Base-by-base conservation (phyloP, 2,888 invertebrate species). In the Tromatobia lineatoria region DNA sequence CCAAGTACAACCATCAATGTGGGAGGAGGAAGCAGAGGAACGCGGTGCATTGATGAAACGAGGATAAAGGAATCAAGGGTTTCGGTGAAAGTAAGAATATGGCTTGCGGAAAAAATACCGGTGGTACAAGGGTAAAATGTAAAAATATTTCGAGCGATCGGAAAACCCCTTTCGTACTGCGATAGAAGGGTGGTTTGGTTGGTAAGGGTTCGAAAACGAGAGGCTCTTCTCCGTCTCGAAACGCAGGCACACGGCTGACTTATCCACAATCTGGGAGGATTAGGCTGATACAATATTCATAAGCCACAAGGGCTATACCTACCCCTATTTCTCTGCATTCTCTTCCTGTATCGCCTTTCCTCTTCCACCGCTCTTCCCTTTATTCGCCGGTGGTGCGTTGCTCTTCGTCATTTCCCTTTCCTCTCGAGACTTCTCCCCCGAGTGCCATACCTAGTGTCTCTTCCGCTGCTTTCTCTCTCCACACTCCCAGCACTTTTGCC, bases 251-350 rank as follows among this genome's bases (percentile, higher is more conserved):
- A 89, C 88, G 87, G 90, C 91, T 90, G 90, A 91, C 91, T 91
- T 91, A 91, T 90, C 91, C 91, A 91, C 91, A 91, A 91, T 91
- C 91, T 90, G 90, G 89, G 87, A 90, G 91, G 91, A 92, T 92
- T 91, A 91, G 91, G 85, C 89, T 92, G 91, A 91, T 92, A 91
- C 91, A 91, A 92, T 92, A 92, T 92, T 92, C 91, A 91, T 91
- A 91, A 91, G 91, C 90, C 89, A 88, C 88, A 85, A 86, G 86
- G 87, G 83, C 76, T 80, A n/a, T n/a, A 86, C 83, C 86, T 85
- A 80, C 83, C 83, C 75, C 85, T 83, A 59, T 71, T 82, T 83
- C 75, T 86, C 78, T 69, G 76, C 57, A 80, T 75, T 71, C 80
- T 73, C 81, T 79, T 85, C 77, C 80, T 71, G 83, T 80, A 79